These are phyloP conservation scores for Pachyuromys duprasi DNA, from an alignment of 2,797 vertebrate genomes.

Conservation along the genomic window DNA sequence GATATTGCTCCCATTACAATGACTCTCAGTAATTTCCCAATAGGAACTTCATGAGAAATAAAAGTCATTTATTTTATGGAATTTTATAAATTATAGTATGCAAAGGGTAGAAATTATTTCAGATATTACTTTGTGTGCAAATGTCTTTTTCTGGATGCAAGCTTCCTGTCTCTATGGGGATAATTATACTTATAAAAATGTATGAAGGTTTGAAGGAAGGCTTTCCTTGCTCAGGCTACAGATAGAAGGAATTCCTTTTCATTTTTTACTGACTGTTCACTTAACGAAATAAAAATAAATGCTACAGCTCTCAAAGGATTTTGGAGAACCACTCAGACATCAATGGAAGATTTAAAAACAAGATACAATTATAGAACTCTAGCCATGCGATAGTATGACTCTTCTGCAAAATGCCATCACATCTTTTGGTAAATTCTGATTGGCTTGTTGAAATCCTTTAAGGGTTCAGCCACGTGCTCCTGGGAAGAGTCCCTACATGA, in stretches of 20 bases:
- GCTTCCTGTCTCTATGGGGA: constrained; percentile 59
- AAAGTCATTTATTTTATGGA: constrained; percentile 73
- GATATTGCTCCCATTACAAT: not conserved
- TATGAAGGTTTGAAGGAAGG: constrained; percentile 52
- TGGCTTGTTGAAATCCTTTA: not conserved
- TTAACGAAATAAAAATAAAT: constrained; percentile 7
- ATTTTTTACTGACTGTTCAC: constrained; percentile 14
- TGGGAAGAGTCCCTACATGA: not conserved
- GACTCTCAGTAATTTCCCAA: constrained; percentile 42
- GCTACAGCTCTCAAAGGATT: not conserved
- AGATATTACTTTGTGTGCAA: constrained; percentile 59
- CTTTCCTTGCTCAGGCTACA: constrained; percentile 20
- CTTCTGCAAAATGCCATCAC: not conserved
- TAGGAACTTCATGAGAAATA: constrained; percentile 62
- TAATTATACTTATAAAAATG: constrained; percentile 62
- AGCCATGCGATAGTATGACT: not conserved
- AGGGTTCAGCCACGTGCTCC: not conserved
- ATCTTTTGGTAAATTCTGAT: not conserved
- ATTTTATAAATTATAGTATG: constrained; percentile 62
- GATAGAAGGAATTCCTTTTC: constrained; percentile 26
- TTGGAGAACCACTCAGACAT: not conserved
- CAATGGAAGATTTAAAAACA: not conserved
- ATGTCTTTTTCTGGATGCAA: constrained; percentile 71
- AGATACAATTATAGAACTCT: not conserved
- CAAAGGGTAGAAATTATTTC: constrained; percentile 72